Conservation (phyloP, 1,140 invertebrate genomes). For the Plodia interpunctella region DNA sequence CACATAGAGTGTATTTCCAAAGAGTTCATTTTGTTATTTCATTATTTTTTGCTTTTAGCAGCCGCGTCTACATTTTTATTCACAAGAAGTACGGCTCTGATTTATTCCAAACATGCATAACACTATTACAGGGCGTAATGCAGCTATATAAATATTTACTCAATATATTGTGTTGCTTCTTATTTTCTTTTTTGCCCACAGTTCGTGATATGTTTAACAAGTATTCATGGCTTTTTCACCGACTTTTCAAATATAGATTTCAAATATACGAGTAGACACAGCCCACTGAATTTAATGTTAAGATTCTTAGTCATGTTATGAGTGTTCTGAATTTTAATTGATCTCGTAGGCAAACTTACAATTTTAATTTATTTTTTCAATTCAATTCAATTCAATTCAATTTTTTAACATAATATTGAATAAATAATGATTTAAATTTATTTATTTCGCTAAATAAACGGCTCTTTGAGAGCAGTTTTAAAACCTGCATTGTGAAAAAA, state of each 20-base stretch:
- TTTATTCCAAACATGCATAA: constrained; percentile 31
- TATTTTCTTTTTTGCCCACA: constrained; percentile 27
- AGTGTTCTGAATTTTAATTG: too few species aligned
- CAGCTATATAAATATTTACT: constrained; percentile 18
- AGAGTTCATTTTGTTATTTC: not conserved
- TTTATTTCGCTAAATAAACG: constrained; percentile 8
- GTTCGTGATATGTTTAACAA: constrained; percentile 31
- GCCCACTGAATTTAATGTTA: too few species aligned
- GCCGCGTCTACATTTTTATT: constrained; percentile 13
- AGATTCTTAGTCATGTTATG: too few species aligned
- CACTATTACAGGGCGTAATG: constrained; percentile 24
- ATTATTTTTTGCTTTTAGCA: not conserved
- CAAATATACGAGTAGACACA: too few species aligned
- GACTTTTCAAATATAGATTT: not conserved
- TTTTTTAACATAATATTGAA: too few species aligned
- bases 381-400: too few species aligned
- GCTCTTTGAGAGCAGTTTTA: constrained; percentile 18
- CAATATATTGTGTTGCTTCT: constrained; percentile 25
- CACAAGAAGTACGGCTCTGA: constrained; percentile 16
- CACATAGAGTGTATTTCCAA: too few species aligned
- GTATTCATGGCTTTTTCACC: not conserved
- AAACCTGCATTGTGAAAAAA: constrained; percentile 35
- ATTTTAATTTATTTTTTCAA: too few species aligned
- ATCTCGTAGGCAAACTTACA: not conserved
- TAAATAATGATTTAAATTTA: not conserved